Evolutionary conservation across 2,797 vertebrate species (phyloP).

Genomic region (Acanthurus leucopareius): DNA sequence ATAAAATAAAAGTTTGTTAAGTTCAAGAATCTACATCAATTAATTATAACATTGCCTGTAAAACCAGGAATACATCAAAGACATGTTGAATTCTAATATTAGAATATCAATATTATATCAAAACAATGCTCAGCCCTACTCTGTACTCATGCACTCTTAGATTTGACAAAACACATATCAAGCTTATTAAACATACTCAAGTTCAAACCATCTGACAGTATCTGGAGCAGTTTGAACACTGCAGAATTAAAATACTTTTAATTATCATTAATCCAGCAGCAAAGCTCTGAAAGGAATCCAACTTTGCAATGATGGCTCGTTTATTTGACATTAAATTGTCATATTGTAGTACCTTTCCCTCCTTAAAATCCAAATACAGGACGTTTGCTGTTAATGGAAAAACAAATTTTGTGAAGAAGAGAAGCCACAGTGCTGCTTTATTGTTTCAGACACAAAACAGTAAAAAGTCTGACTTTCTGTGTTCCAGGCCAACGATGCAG

Average conservation of each 20-base stretch:
- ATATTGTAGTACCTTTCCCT: neutral
- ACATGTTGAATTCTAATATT: too few species aligned
- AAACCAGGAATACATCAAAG: too few species aligned
- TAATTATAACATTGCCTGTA: too few species aligned
- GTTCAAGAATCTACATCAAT: too few species aligned
- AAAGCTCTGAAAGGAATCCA: neutral
- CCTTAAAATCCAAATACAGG: too few species aligned
- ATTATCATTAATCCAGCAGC: too few species aligned
- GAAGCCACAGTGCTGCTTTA: neutral
- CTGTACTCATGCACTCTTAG: neutral
- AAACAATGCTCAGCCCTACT: too few species aligned
- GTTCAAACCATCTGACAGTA: neutral
- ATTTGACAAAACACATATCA: neutral
- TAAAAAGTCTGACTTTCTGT: neutral
- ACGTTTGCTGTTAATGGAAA: neutral
- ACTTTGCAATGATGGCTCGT: neutral
- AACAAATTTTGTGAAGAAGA: neutral
- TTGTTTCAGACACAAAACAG: neutral
- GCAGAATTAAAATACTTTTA: neutral
- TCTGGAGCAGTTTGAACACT: neutral
- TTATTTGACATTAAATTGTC: neutral
- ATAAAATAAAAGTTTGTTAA: too few species aligned
- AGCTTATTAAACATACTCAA: neutral
- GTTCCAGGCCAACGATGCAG: conserved; percentile 84
- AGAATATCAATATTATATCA: too few species aligned